Conservation (phyloP, 2,113 vertebrate species). For the Chaetodon auriga region DNA sequence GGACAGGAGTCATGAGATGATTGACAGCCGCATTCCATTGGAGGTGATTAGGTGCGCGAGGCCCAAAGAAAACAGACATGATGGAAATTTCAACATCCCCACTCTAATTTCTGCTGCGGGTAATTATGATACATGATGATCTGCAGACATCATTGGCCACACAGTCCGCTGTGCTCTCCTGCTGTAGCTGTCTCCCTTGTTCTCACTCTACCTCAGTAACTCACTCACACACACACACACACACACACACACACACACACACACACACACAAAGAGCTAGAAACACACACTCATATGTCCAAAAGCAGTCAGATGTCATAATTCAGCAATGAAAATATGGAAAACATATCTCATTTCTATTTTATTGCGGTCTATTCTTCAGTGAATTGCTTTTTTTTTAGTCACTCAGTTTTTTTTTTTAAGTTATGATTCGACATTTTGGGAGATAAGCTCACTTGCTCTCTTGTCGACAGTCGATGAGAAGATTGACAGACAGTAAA, state of each 20-base stretch:
- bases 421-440: not conserved
- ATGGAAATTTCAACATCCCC: slow-evolving; percentile 82
- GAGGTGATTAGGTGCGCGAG: slow-evolving; percentile 82
- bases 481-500: not conserved
- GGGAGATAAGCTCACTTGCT: not conserved
- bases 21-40: slow-evolving; percentile 79
- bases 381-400: too few relatives aligned
- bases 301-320: slow-evolving; percentile 34
- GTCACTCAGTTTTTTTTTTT: too few relatives aligned
- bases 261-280: slow-evolving; percentile 1
- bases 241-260: not conserved
- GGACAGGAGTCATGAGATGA: slow-evolving; percentile 79
- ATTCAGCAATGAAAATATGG: slow-evolving; percentile 22
- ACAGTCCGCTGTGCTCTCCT: slow-evolving; percentile 62
- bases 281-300: slow-evolving; percentile 7
- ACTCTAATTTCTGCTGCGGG: slow-evolving; percentile 77
- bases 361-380: not conserved
- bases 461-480: too few relatives aligned
- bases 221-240: not conserved
- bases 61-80: slow-evolving; percentile 82
- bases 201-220: slow-evolving; percentile 28
- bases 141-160: slow-evolving; percentile 79
- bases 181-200: slow-evolving; percentile 41
- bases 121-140: slow-evolving; percentile 85
- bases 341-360: slow-evolving; percentile 22